These are phyloP conservation scores for Agonopterix alstromeriana DNA, from an alignment of 2,888 invertebrate genomes.

Conservation along the genomic window DNA sequence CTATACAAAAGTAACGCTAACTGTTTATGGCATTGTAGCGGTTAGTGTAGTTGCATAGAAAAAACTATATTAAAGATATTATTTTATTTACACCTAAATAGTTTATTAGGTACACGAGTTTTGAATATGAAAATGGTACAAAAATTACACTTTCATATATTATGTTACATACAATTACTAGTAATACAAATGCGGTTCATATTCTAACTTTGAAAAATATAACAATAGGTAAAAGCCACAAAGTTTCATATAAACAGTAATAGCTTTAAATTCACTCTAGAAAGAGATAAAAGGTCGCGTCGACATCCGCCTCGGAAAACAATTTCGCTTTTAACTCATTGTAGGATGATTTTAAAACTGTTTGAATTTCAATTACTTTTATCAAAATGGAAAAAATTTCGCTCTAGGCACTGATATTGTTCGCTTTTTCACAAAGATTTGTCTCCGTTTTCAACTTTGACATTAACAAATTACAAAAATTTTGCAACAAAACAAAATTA, in stretches of 20 bases:
- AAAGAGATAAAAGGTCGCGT: background rate
- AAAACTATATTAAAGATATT: conserved; percentile 63
- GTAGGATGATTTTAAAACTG: conserved; percentile 18
- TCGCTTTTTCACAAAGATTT: conserved; percentile 32
- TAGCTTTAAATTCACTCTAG: conserved; percentile 26
- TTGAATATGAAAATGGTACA: conserved; percentile 74
- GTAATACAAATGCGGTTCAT: conserved; percentile 69
- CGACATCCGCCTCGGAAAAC: background rate
- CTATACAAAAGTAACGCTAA: conserved; percentile 59
- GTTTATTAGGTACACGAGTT: conserved; percentile 72
- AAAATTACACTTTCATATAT: conserved; percentile 72
- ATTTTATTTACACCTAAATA: conserved; percentile 68
- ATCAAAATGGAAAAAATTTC: conserved; percentile 55
- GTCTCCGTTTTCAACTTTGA: conserved; percentile 29
- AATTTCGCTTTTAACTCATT: background rate
- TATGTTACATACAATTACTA: conserved; percentile 58
- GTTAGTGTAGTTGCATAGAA: conserved; percentile 71
- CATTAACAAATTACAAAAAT: conserved; percentile 35
- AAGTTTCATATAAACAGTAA: conserved; percentile 57
- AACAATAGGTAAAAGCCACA: conserved; percentile 70
- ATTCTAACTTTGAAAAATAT: conserved; percentile 70
- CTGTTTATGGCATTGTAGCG: conserved; percentile 57
- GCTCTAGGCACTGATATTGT: conserved; percentile 62
- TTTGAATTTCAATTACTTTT: conserved; percentile 34
- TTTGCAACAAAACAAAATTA: conserved; percentile 27